Percentiles rank a stretch among this genome's conserved stretches.
Conservation (phyloP, 2,113 vertebrate species). For the Rattus norvegicus region GRCr8 NC_086036.1:17471501-17472000, state of each 20-base stretch:
- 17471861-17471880: not conserved
- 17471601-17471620: slow-evolving; percentile 37
- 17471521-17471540: slow-evolving; percentile 25
- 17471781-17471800: not conserved
- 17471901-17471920: not conserved
- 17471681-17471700: too few species aligned
- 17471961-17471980: slow-evolving; percentile 31
- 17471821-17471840: not conserved
- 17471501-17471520: not conserved
- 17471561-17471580: not conserved
- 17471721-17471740: too few species aligned
- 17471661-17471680: too few species aligned
- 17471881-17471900: not conserved
- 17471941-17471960: not conserved
- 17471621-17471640: too few species aligned
- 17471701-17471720: too few species aligned
- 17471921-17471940: not conserved
- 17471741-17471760: not conserved
- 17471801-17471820: not conserved
- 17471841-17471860: not conserved
- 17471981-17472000: slow-evolving; percentile 22
- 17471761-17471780: not conserved
- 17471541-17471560: too few species aligned
- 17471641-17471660: too few species aligned
- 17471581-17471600: not conserved